Conservation (phyloP, 2,797 vertebrate genomes). For the Sciurus carolinensis region DNA sequence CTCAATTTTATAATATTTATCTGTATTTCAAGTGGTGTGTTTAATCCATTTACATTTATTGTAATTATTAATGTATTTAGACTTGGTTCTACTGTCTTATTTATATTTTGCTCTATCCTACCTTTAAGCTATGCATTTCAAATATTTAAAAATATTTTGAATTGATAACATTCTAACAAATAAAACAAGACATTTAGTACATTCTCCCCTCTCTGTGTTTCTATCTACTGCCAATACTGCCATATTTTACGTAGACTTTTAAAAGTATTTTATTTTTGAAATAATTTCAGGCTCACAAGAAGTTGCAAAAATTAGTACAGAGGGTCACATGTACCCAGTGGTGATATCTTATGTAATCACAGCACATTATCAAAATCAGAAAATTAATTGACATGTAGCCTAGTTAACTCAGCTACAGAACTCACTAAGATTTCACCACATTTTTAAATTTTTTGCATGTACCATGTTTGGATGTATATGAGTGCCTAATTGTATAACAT, state of each 20-base stretch:
- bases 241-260: neutral
- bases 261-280: neutral
- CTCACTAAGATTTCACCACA: neutral
- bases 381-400: neutral
- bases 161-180: neutral
- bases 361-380: neutral
- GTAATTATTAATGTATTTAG: neutral
- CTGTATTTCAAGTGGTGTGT: neutral
- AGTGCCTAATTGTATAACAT: neutral
- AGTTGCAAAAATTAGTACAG: neutral
- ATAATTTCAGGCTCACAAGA: neutral
- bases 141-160: constrained; percentile 21
- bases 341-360: neutral
- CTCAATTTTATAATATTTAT: neutral
- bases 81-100: neutral
- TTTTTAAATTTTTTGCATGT: neutral
- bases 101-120: neutral
- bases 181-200: neutral
- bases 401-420: neutral
- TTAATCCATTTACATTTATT: no score
- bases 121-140: neutral
- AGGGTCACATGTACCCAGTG: neutral
- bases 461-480: neutral
- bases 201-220: neutral
- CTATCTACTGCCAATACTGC: neutral